Conservation (phyloP, 2,888 invertebrate species). For the Hydroisotoma schaefferi region DNA sequence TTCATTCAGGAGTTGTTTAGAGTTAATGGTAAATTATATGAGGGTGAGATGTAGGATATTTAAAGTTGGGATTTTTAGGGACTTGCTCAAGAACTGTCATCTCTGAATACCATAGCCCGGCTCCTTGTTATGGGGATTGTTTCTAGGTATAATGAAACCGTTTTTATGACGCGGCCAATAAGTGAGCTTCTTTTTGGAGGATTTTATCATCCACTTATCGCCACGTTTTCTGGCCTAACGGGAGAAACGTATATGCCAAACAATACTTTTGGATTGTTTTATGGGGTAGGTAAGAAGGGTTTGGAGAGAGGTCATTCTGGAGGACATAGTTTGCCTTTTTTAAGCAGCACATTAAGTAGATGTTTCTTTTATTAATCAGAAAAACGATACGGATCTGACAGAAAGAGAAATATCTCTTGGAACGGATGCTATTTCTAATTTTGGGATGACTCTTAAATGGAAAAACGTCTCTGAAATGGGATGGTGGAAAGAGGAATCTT, state of each 20-base stretch:
- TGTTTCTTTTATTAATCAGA: too few species aligned
- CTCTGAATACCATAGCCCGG: slow-evolving; percentile 1
- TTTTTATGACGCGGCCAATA: slow-evolving; percentile 11
- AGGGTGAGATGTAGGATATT: too few species aligned
- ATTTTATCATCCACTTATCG: slow-evolving; percentile 12
- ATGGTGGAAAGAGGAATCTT: slow-evolving; percentile 4
- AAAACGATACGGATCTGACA: slow-evolving; percentile 9
- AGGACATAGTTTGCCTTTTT: too few species aligned
- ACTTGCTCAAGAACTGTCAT: slow-evolving; percentile 8
- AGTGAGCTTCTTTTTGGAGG: slow-evolving; percentile 13
- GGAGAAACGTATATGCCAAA: slow-evolving; percentile 17
- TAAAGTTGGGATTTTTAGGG: not conserved
- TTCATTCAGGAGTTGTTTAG: too few species aligned
- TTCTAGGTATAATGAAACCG: slow-evolving; percentile 3
- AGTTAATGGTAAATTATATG: too few species aligned
- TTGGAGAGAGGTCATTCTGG: too few species aligned
- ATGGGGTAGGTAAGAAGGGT: slow-evolving; percentile 14
- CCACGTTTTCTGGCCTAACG: slow-evolving; percentile 9
- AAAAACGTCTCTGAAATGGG: not conserved
- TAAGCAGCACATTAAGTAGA: too few species aligned
- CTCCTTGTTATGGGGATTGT: slow-evolving; percentile 12
- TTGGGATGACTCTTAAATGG: slow-evolving; percentile 10
- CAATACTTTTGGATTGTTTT: slow-evolving; percentile 16
- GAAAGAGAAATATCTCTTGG: not conserved
- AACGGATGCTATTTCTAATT: not conserved